Evolutionary conservation across 2,888 invertebrate species (phyloP), one percentile per base, ranked within the genome.

Genomic region (Oasisia sp.): DNA sequence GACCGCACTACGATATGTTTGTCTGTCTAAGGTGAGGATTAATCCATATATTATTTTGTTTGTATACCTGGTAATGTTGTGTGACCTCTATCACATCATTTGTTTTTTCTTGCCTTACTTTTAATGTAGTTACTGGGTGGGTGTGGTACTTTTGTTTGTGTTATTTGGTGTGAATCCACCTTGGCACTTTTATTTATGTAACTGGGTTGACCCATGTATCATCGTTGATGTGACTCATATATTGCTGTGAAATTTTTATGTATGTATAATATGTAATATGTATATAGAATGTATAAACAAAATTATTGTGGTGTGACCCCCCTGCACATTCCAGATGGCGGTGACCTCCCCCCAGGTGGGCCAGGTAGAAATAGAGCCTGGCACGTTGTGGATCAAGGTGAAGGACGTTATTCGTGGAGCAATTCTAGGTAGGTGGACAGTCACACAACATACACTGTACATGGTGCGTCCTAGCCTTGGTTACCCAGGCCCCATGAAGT

Each of bases 291-390:
- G n/a, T n/a, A n/a, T n/a, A n/a, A n/a, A n/a, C n/a, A n/a, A n/a
- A n/a, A n/a, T n/a, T n/a, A 89, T 9, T 27, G 27, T 9, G 38
- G 32, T 92, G n/a, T 89, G 90, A 44, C 90, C 14, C 27, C 58
- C 50, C 89, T 38, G 32, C 50, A 89, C n/a, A 32, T 91, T 58
- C 9, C 90, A 99, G 98, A 97, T 98, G 92, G 97, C 97, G 94
- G 96, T 99, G 89, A 97, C 98, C 89, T 98, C 98, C 96, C 98
- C 98, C 0, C 96, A 97, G 94, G 97, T 97, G 91, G 98, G 98
- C 27, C 98, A 97, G 96, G 98, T 98, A 93, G 99, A 99, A 97
- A 98, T 99, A 94, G 98, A 98, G 95, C 98, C 99, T 1, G 97
- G 98, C 94, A 97, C 97, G 94, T 96, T 99, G 93, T 98, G 98